Conservation (phyloP, 2,888 invertebrate species). For the Ormia ochracea region DNA sequence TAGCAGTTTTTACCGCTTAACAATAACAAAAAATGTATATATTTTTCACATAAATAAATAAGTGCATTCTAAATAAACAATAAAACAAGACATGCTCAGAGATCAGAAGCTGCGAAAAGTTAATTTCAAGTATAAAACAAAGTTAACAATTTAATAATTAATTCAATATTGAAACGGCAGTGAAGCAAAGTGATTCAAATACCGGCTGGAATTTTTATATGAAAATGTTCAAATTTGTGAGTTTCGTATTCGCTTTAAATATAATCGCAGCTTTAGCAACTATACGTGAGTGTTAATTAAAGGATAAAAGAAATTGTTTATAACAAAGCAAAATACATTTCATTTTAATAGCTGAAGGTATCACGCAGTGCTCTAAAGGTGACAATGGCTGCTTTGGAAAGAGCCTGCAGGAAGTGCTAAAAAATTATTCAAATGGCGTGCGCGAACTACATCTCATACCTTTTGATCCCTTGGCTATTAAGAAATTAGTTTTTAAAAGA, state of each 20-base stretch:
- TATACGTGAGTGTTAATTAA: constrained; percentile 34
- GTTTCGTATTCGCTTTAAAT: background rate
- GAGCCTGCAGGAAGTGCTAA: constrained; percentile 64
- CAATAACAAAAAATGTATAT: background rate
- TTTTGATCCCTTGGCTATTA: constrained; percentile 73
- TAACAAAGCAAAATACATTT: background rate
- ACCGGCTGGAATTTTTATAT: background rate
- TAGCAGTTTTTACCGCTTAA: background rate
- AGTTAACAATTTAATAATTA: constrained; percentile 70
- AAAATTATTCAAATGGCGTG: constrained; percentile 66
- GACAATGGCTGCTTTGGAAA: constrained; percentile 66
- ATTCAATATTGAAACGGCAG: constrained; percentile 76
- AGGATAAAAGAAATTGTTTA: background rate
- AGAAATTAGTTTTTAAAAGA: constrained; percentile 68
- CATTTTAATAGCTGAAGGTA: constrained; percentile 19
- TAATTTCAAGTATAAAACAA: constrained; percentile 64
- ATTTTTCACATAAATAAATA: background rate
- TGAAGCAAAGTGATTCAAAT: background rate
- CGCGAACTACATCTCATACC: constrained; percentile 68
- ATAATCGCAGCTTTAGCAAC: constrained; percentile 1
- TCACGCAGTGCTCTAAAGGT: constrained; percentile 47
- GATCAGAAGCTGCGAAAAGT: background rate
- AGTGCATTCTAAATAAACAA: constrained; percentile 20
- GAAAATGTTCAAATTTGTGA: constrained; percentile 23
- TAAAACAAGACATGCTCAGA: background rate